Evolutionary conservation across 2,113 vertebrate genomes (phyloP).

Genomic region (Agapornis roseicollis): DNA sequence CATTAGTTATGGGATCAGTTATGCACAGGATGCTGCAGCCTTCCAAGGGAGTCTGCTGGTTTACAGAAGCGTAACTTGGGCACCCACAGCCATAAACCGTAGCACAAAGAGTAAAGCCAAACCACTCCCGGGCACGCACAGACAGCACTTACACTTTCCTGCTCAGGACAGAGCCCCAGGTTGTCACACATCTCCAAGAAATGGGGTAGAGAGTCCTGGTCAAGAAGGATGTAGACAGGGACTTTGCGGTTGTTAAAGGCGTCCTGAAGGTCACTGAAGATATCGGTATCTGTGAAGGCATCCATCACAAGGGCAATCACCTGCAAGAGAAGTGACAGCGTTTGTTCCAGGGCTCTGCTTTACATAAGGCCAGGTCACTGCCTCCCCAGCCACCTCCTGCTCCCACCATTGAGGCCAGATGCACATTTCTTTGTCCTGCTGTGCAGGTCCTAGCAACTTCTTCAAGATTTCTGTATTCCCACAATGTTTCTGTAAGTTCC

Average conservation of each 20-base stretch:
- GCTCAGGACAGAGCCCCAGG: constrained; percentile 81
- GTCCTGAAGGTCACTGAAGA: constrained; percentile 92
- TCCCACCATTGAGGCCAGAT: not conserved
- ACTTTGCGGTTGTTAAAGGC: constrained; percentile 79
- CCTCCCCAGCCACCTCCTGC: not conserved
- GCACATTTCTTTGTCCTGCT: not conserved
- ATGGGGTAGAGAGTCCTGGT: constrained; percentile 79
- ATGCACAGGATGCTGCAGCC: not conserved
- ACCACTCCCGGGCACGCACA: fast-evolving
- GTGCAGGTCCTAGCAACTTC: not conserved
- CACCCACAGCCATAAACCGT: not conserved
- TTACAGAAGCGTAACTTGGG: not conserved
- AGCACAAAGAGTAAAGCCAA: not conserved
- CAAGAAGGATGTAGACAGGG: constrained; percentile 93
- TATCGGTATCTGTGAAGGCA: constrained; percentile 92
- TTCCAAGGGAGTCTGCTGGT: not conserved
- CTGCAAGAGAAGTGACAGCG: constrained; percentile 60
- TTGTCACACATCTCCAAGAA: constrained; percentile 94
- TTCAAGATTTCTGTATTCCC: not conserved
- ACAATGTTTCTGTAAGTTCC: not conserved
- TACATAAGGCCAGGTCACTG: not conserved
- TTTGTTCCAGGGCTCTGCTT: not conserved
- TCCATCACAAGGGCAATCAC: constrained; percentile 97
- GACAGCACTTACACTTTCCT: constrained; percentile 81
- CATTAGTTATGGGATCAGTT: not conserved